Base-by-base conservation (phyloP, 1,140 invertebrate genomes). In the Drosophila erecta region DNA sequence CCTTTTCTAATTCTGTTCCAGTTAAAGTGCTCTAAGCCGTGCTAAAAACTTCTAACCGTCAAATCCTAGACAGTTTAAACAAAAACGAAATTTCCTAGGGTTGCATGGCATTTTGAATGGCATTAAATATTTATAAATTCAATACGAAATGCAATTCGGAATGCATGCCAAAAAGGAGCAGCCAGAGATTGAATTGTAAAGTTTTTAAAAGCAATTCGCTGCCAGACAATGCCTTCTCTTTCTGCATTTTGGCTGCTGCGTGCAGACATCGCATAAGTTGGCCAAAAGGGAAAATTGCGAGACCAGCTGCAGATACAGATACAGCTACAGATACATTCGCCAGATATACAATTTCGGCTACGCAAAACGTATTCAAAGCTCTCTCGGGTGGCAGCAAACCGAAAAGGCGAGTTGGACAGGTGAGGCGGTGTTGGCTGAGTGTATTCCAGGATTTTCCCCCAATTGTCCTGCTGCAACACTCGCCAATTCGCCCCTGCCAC, bases 81-180 rank as follows among this genome's bases (percentile, higher is more conserved):
- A 75, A 66, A 78, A n/a, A 24, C 12, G 17, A 44, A 83, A 83
- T 83, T 76, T 70, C 8, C 24, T 14, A 53, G 57, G 84, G 71
- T 81, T 90, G 79, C 87, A 87, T 90, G 84, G 83, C 83, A 87
- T 91, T 90, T 89, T 87, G 79, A 90, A 90, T 89, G 71, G 79
- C 89, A 90, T 90, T 90, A 90, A 90, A 90, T 90, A 90, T 90
- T 90, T 90, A 90, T 90, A 90, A 89, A 90, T 90, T 90, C 87
- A 90, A 90, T 90, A 81, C 89, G 75, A 89, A 91, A 90, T 90
- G 83, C 87, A 90, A 90, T 90, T 90, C 56, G 58, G 66, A 87
- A 87, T 89, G 84, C 84, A 89, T 77, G 80, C 79, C 84, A 89
- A 87, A 83, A 83, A 72, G 51, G 17, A 56, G 57, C 14, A 41